phyloP scores from a whole-genome alignment of 2,888 invertebrate genomes.

The Hypselothyrea guttata region DNA sequence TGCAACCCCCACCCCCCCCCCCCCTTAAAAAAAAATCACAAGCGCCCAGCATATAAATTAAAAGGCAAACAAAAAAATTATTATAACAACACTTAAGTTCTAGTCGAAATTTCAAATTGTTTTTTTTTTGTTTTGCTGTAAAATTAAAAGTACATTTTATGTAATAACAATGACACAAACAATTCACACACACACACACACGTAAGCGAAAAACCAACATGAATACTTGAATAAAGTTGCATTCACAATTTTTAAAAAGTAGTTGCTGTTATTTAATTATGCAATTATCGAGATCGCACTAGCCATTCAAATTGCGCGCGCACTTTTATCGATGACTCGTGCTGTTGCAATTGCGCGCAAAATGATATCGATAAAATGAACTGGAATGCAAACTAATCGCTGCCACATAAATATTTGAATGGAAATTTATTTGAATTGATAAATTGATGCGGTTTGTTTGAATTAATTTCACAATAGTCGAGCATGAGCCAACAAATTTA shows the following conservation, averaged over 20 bases:
- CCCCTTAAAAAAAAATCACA: background rate
- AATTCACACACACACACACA: slow-evolving; percentile 38
- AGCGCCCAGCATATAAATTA: slow-evolving; percentile 7
- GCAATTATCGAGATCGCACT: no score
- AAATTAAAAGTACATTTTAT: slow-evolving; percentile 70
- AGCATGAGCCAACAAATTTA: no score
- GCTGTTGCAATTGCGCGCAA: no score
- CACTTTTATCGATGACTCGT: slow-evolving; percentile 9
- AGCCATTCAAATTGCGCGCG: background rate
- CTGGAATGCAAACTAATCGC: no score
- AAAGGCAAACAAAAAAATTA: slow-evolving; percentile 16
- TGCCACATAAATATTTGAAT: no score
- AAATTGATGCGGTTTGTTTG: no score
- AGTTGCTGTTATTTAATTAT: no score
- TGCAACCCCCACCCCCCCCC: slow-evolving; percentile 2
- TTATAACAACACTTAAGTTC: slow-evolving; percentile 75
- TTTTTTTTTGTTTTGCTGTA: slow-evolving; percentile 74
- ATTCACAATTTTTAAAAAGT: slow-evolving; percentile 79
- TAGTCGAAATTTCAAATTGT: slow-evolving; percentile 80
- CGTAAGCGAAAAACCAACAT: slow-evolving; percentile 57
- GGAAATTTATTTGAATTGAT: no score
- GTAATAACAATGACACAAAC: slow-evolving; percentile 55
- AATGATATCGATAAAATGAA: no score
- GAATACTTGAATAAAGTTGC: slow-evolving; percentile 80
- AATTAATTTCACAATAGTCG: no score